Conservation (phyloP, 2,888 invertebrate species). For the Papilio elwesi region DNA sequence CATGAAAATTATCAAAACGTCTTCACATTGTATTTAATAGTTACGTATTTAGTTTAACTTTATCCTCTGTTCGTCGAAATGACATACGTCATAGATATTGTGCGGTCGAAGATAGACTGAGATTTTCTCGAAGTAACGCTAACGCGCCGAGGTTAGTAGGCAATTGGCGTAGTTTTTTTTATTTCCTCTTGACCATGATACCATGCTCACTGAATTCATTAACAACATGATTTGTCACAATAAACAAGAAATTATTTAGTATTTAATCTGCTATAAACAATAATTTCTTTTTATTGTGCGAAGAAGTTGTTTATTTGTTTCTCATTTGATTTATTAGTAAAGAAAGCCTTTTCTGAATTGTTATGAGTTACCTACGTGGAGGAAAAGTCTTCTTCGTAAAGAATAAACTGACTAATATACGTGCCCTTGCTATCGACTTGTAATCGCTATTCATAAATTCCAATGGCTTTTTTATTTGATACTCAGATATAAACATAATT, state of each 20-base stretch:
- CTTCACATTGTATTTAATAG: constrained; percentile 22
- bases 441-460: constrained; percentile 6
- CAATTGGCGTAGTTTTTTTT: constrained; percentile 39
- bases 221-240: constrained; percentile 19
- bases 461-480: constrained; percentile 5
- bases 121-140: constrained; percentile 7
- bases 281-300: background rate
- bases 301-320: background rate
- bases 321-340: background rate
- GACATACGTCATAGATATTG: background rate
- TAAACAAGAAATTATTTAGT: background rate
- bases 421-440: background rate
- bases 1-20: constrained; percentile 9
- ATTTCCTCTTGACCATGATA: constrained; percentile 43
- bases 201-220: constrained; percentile 22
- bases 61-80: background rate
- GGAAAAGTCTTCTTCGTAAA: background rate
- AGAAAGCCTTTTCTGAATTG: background rate
- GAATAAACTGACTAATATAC: background rate
- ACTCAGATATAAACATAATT: constrained; percentile 15
- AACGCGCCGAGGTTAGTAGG: constrained; percentile 33
- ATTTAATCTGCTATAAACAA: background rate
- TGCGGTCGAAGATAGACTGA: background rate
- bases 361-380: background rate
- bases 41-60: background rate